phyloP scores from a whole-genome alignment of 2,888 invertebrate genomes.

The Theretra japonica region DNA sequence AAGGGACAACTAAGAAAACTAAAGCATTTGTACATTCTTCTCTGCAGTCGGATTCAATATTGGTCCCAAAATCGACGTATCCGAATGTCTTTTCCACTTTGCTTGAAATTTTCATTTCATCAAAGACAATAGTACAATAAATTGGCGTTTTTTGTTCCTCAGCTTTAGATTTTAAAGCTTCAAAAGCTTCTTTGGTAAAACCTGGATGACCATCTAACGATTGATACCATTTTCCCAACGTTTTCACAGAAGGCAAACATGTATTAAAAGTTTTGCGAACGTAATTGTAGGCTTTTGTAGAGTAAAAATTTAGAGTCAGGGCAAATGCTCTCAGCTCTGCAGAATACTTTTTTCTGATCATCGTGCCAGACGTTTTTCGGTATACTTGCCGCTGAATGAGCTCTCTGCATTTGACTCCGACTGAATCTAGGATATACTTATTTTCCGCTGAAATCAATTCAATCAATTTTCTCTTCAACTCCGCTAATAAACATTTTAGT shows the following conservation, averaged over 20 bases:
- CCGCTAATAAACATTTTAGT: too few species aligned
- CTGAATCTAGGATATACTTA: too few species aligned
- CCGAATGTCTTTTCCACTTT: slow-evolving; percentile 13
- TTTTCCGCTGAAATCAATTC: too few species aligned
- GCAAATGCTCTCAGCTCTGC: slow-evolving; percentile 1
- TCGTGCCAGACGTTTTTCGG: too few species aligned
- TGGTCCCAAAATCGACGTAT: too few species aligned
- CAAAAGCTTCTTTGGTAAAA: slow-evolving; percentile 34
- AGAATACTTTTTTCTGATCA: too few species aligned
- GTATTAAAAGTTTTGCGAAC: slow-evolving; percentile 34
- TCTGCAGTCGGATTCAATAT: not conserved
- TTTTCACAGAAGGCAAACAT: slow-evolving; percentile 32
- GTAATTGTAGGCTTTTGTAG: slow-evolving; percentile 34
- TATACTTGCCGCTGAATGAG: too few species aligned
- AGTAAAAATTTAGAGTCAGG: slow-evolving; percentile 29
- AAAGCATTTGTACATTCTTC: slow-evolving; percentile 32
- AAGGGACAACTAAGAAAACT: slow-evolving; percentile 36
- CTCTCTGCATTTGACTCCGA: too few species aligned
- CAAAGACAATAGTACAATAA: slow-evolving; percentile 1
- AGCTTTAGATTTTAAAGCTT: not conserved
- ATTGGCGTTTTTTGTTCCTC: not conserved
- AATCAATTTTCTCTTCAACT: too few species aligned
- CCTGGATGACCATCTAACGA: slow-evolving; percentile 33
- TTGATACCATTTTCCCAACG: slow-evolving; percentile 31
- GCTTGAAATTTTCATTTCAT: slow-evolving; percentile 31